Conservation (phyloP, 2,113 vertebrate species). For the Ailuropoda melanoleuca region DNA sequence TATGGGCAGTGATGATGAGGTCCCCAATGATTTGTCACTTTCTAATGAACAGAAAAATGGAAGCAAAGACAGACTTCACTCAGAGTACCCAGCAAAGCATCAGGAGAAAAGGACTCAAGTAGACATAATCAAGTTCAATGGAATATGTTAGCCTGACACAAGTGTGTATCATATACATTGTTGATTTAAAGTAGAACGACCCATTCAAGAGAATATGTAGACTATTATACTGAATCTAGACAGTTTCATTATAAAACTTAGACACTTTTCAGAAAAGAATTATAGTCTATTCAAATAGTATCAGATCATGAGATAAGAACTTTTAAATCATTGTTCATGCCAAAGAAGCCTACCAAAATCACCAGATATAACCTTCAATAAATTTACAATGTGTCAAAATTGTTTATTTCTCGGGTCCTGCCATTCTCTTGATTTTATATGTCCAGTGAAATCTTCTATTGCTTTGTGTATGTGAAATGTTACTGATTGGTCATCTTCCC, state of each 20-base stretch:
- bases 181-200: slow-evolving; percentile 7
- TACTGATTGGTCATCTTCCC: not conserved
- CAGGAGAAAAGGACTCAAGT: not conserved
- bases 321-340: not conserved
- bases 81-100: not conserved
- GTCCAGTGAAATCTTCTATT: not conserved
- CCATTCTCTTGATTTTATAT: not conserved
- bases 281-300: slow-evolving; percentile 31
- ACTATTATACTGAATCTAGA: not conserved
- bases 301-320: not conserved
- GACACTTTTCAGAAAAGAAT: not conserved
- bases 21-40: slow-evolving; percentile 31
- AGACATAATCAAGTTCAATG: not conserved
- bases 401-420: not conserved
- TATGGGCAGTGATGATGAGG: not conserved
- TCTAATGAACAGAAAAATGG: slow-evolving; percentile 7
- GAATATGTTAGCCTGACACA: not conserved
- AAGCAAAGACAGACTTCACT: not conserved
- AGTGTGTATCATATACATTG: not conserved
- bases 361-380: not conserved
- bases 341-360: not conserved
- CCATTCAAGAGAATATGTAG: not conserved
- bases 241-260: not conserved
- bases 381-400: not conserved
- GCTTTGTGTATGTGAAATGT: not conserved